A percentile compares a stretch with the other conserved stretches of the same genome.
These are phyloP conservation scores for Biston betularia DNA, from an alignment of 2,888 invertebrate genomes.

Conservation along the genomic window DNA sequence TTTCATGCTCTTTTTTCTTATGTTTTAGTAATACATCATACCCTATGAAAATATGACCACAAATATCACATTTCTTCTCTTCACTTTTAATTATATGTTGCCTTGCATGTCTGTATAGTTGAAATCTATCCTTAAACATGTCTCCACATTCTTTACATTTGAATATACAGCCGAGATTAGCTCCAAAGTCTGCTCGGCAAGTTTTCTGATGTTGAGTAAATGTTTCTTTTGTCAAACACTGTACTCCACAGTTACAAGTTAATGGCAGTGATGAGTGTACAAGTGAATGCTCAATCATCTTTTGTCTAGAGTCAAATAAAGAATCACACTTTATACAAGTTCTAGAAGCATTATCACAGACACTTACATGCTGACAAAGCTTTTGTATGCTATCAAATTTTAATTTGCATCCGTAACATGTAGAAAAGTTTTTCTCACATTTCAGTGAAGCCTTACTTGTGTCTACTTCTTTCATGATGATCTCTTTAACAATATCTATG, in stretches of 20 bases:
- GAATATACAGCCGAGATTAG: constrained; percentile 64
- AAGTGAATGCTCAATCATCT: constrained; percentile 71
- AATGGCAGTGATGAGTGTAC: constrained; percentile 56
- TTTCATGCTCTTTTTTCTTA: constrained; percentile 65
- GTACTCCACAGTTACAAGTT: constrained; percentile 69
- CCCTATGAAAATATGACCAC: constrained; percentile 68
- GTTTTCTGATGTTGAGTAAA: constrained; percentile 66
- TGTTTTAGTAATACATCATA: constrained; percentile 67
- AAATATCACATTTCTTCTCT: constrained; percentile 71
- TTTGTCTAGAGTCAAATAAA: constrained; percentile 73
- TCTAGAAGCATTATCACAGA: constrained; percentile 70
- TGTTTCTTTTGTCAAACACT: constrained; percentile 63
- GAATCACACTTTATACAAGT: constrained; percentile 72
- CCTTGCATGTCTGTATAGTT: constrained; percentile 73
- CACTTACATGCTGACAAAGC: constrained; percentile 71
- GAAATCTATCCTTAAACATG: constrained; percentile 68
- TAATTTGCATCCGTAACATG: constrained; percentile 74
- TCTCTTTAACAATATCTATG: constrained; percentile 70
- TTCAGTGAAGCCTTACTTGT: constrained; percentile 47
- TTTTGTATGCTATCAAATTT: constrained; percentile 67
- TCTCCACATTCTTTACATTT: constrained; percentile 76
- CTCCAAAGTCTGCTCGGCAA: constrained; percentile 65
- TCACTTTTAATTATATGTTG: constrained; percentile 67
- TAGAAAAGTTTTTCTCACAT: constrained; percentile 53
- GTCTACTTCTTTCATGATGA: constrained; percentile 66